Conservation (phyloP, 2,888 invertebrate species). For the Drosophila algonquin region DNA sequence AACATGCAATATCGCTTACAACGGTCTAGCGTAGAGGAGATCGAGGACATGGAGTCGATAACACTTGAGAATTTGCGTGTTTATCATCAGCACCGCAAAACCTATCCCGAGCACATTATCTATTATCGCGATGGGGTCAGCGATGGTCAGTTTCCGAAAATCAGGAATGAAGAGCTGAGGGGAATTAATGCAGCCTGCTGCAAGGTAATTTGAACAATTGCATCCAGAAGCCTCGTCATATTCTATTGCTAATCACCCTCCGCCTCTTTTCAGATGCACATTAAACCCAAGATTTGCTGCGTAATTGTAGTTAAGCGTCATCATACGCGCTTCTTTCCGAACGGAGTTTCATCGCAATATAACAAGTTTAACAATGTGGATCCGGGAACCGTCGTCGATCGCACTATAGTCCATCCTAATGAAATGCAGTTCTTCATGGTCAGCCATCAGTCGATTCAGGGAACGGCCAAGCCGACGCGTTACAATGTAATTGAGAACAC, state of each 20-base stretch:
- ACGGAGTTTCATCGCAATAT: slow-evolving; percentile 66
- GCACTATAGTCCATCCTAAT: slow-evolving; percentile 92
- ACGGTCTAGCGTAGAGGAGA: too few species aligned
- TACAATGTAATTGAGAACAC: slow-evolving; percentile 92
- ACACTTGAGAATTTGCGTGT: too few species aligned
- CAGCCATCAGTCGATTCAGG: slow-evolving; percentile 89
- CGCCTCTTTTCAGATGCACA: slow-evolving; percentile 68
- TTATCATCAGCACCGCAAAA: too few species aligned
- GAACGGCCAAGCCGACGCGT: slow-evolving; percentile 73
- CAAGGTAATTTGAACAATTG: slow-evolving; percentile 53
- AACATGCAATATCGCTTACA: too few species aligned
- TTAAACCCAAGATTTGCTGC: slow-evolving; percentile 92
- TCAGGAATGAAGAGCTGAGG: slow-evolving; percentile 85
- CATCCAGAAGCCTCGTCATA: neutral
- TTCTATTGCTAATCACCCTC: neutral
- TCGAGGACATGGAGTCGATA: too few species aligned
- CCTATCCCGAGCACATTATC: too few species aligned
- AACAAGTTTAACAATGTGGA: slow-evolving; percentile 90
- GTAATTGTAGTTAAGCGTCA: slow-evolving; percentile 81
- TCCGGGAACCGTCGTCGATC: slow-evolving; percentile 95
- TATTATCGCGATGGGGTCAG: too few species aligned
- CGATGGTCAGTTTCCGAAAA: too few species aligned
- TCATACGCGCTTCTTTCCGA: too few species aligned
- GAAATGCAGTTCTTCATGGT: slow-evolving; percentile 96
- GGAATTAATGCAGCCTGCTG: slow-evolving; percentile 87